Percentiles rank a stretch among this genome's conserved stretches.
These are phyloP conservation scores for Oryzaephilus surinamensis DNA, from an alignment of 1,140 invertebrate species.

Conservation along the genomic window DNA sequence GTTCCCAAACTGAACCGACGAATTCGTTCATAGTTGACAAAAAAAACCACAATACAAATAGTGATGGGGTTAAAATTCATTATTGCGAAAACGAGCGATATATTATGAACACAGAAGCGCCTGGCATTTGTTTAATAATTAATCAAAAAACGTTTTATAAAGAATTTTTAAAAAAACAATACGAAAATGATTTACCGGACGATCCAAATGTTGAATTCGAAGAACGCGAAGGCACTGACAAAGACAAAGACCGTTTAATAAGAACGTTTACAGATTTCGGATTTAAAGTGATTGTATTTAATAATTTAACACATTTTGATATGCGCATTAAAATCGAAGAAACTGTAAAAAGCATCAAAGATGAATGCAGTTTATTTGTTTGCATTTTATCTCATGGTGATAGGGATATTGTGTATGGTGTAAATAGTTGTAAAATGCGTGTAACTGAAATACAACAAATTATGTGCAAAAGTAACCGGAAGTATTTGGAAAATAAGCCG, in stretches of 20 bases:
- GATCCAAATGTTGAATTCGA: constrained; percentile 13
- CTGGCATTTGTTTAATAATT: constrained; percentile 28
- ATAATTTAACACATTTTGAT: constrained; percentile 18
- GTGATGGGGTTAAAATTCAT: too few relatives aligned
- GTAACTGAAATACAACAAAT: constrained; percentile 18
- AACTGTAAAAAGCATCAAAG: constrained; percentile 5
- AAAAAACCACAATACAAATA: too few relatives aligned
- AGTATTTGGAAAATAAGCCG: constrained; percentile 19
- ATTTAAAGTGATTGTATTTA: constrained; percentile 15
- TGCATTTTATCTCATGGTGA: constrained; percentile 28
- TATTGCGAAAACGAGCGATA: too few relatives aligned
- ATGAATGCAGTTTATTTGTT: constrained; percentile 26
- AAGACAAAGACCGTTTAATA: constrained; percentile 19
- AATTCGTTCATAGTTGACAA: too few relatives aligned
- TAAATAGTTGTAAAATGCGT: constrained; percentile 25
- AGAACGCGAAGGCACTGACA: constrained; percentile 19
- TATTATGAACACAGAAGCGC: too few relatives aligned
- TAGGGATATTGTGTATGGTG: constrained; percentile 27
- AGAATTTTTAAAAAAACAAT: constrained; percentile 17
- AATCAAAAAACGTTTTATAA: constrained; percentile 28
- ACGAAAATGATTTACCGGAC: constrained; percentile 19
- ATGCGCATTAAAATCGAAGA: constrained; percentile 16
- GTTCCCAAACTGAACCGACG: too few relatives aligned
- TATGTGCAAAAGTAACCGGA: constrained; percentile 16
- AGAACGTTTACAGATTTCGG: constrained; percentile 19